phyloP scores from a whole-genome alignment of 37 sponge, comb jelly and placozoan species.

The Agelas oroides region DNA sequence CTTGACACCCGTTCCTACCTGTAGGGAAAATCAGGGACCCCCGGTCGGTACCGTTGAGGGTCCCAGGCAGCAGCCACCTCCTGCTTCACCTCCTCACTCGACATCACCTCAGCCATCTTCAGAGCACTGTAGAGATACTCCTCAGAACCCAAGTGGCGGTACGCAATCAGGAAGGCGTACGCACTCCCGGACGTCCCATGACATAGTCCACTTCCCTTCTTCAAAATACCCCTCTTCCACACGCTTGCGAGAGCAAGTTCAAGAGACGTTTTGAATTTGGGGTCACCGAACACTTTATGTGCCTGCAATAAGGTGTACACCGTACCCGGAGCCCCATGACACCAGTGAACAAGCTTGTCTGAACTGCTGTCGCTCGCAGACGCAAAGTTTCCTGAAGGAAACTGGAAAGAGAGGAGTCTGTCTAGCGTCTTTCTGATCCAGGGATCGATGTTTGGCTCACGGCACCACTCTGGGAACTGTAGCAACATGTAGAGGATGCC shows the following conservation, averaged over 20 bases:
- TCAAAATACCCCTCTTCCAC: conserved; percentile 80
- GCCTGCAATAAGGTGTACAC: conserved; percentile 62
- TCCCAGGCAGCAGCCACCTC: conserved; percentile 8
- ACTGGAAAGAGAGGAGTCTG: conserved; percentile 52
- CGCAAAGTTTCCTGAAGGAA: conserved; percentile 73
- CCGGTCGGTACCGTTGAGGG: conserved; percentile 25
- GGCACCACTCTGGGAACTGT: conserved; percentile 46
- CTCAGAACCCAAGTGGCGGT: conserved; percentile 27
- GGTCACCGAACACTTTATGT: conserved; percentile 41
- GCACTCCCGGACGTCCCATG: conserved; percentile 85
- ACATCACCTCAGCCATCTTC: conserved; percentile 46
- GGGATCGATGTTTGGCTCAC: conserved; percentile 13
- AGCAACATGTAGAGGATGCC: conserved; percentile 70
- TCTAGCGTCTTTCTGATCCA: conserved; percentile 47
- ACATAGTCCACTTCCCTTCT: conserved; percentile 79
- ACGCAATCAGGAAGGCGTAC: conserved; percentile 76
- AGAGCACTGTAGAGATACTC: conserved; percentile 54
- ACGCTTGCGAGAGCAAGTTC: conserved; percentile 37
- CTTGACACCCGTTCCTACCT: too few species aligned
- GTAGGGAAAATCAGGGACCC: conserved; percentile 54
- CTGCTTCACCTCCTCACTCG: conserved; percentile 10
- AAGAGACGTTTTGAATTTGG: conserved; percentile 43
- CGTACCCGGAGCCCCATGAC: conserved; percentile 85
- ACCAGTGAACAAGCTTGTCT: conserved; percentile 84
- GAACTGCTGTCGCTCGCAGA: neutral